Base-by-base conservation (phyloP, 2,113 vertebrate species). In the Hippocampus abdominalis region DNA sequence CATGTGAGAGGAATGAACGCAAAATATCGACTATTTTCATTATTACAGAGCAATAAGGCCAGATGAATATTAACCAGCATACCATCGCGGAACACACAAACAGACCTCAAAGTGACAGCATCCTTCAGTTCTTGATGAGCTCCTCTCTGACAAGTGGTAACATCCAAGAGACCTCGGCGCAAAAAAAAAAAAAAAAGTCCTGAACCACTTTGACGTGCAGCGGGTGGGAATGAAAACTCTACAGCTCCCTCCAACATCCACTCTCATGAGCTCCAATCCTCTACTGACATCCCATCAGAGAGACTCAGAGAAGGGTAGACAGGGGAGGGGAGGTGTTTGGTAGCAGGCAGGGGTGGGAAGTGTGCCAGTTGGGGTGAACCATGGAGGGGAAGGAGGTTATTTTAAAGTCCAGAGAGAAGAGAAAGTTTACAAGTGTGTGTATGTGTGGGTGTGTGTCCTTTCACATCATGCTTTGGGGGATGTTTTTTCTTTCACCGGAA, bases 251-350 rank as follows among this genome's bases (percentile, higher is more conserved):
- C 76, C 44, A 66, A 32, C 72, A 69, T 72, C 81, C 78, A 51
- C 81, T 86, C 73, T 79, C 80, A 84, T 60, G 84, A 86, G 87
- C 81, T 81, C 75, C 76, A 79, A 85, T 86, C 87, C 80, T 84
- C 81, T 78, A 78, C 87, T 82, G 82, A 86, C 81, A 81, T 86
- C 85, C 82, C 86, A 85, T 77, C 75, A 76, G 79, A 81, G 77
- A 75, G 63, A 51, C 36, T 40, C n/a, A 65, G 65, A 63, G 71
- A 69, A 3, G 67, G 36, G 39, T 46, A 66, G 72, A 39, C 32
- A 64, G 62, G 27, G 71, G 44, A 48, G 64, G 63, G 64, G 56
- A 57, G 65, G 66, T 25, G 71, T 21, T 18, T n/a, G 9, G 61
- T 6, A 67, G 64, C 11, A 69, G 42, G 68, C 23, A n/a, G 18